These are phyloP conservation scores for Sciurus vulgaris DNA, from an alignment of 2,797 vertebrate genomes.

Conservation along the genomic window DNA sequence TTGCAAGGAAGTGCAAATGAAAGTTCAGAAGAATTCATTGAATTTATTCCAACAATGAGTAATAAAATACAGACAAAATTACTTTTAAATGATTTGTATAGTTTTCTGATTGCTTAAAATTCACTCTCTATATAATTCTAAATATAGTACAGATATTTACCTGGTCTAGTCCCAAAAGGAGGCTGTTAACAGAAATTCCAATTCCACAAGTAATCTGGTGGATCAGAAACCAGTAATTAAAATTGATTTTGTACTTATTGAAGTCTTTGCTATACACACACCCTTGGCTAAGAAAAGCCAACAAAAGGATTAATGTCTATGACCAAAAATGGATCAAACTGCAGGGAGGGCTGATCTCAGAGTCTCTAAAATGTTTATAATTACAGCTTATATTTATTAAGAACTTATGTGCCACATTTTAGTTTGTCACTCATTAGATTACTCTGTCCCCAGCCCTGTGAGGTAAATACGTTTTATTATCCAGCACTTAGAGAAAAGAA, in stretches of 20 bases:
- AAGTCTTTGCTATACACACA: neutral
- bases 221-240: conserved; percentile 32
- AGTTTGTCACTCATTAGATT: neutral
- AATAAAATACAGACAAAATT: conserved; percentile 37
- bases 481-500: neutral
- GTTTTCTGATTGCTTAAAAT: conserved; percentile 35
- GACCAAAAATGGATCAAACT: conserved; percentile 5
- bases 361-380: neutral
- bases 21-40: neutral
- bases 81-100: conserved; percentile 50
- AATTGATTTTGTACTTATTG: conserved; percentile 35
- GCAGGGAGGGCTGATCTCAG: neutral
- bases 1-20: conserved; percentile 33
- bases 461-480: neutral
- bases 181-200: conserved; percentile 45
- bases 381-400: neutral
- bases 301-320: neutral
- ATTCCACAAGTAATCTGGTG: neutral
- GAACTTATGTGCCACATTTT: neutral
- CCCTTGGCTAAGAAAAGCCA: conserved; percentile 49
- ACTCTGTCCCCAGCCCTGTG: neutral
- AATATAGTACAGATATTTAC: conserved; percentile 13
- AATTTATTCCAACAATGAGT: conserved; percentile 28
- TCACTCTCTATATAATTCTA: conserved; percentile 24
- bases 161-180: neutral